Evolutionary conservation across 2,113 vertebrate species (phyloP).

Genomic region (Callaeas wilsoni): DNA sequence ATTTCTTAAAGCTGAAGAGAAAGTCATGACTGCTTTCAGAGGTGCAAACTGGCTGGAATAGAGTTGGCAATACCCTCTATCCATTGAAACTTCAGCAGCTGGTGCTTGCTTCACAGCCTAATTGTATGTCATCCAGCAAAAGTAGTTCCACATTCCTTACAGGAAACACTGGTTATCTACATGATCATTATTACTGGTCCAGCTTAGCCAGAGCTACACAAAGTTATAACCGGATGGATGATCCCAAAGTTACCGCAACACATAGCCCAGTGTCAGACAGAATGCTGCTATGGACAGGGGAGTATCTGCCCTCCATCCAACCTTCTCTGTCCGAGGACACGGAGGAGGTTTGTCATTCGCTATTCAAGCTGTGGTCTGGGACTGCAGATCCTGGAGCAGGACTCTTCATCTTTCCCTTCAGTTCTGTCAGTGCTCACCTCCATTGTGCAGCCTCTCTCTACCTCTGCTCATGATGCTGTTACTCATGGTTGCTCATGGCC

Average conservation of each 20-base stretch:
- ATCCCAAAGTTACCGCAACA: accelerated
- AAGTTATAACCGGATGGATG: accelerated
- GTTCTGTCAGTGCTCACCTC: not conserved
- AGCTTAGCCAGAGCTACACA: not conserved
- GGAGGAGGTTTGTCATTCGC: not conserved
- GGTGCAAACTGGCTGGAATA: not conserved
- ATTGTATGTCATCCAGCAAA: not conserved
- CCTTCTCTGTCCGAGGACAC: not conserved
- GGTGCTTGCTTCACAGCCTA: not conserved
- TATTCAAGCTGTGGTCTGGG: not conserved
- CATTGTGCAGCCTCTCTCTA: not conserved
- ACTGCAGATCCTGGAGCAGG: not conserved
- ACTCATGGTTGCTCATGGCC: not conserved
- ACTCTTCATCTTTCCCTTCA: not conserved
- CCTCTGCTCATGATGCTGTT: not conserved
- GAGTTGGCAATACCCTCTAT: not conserved
- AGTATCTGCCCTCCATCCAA: accelerated
- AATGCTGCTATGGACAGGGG: accelerated
- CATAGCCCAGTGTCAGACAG: accelerated
- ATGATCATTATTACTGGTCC: not conserved
- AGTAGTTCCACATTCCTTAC: not conserved
- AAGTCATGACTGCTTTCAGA: not conserved
- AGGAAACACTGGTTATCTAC: not conserved
- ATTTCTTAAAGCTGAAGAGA: not conserved
- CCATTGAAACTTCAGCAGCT: not conserved